A percentile compares a stretch with the other conserved stretches of the same genome.
These are phyloP conservation scores for Myrmecobius fasciatus DNA, from an alignment of 2,113 vertebrate species.

Conservation along the genomic window DNA sequence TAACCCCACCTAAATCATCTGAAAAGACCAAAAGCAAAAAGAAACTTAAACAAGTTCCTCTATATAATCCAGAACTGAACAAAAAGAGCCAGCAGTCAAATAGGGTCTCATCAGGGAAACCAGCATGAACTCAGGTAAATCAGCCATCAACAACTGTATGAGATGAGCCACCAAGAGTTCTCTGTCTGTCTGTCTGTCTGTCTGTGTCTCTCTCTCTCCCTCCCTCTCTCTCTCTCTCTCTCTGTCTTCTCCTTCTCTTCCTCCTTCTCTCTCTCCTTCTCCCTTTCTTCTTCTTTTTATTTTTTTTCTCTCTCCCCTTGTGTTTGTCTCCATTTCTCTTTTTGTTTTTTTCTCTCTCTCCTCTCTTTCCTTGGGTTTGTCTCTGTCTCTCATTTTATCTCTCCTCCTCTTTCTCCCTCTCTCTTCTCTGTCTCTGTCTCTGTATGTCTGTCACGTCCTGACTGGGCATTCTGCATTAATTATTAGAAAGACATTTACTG, in stretches of 20 bases:
- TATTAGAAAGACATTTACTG: background rate
- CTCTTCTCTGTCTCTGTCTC: too few relatives aligned
- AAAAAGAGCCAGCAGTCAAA: background rate
- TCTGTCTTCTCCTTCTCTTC: fast-evolving
- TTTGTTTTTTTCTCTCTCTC: background rate
- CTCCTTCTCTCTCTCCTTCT: too few relatives aligned
- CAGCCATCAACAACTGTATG: background rate
- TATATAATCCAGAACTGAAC: too few relatives aligned
- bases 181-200: too few relatives aligned
- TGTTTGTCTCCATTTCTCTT: too few relatives aligned
- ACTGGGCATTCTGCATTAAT: background rate
- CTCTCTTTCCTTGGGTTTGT: too few relatives aligned
- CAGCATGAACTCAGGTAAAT: background rate
- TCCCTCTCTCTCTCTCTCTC: too few relatives aligned
- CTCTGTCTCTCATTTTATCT: background rate
- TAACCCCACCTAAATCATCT: background rate
- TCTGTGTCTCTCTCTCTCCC: background rate
- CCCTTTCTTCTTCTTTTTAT: too few relatives aligned
- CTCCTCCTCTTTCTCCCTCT: too few relatives aligned
- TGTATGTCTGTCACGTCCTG: background rate
- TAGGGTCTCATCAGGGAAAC: background rate
- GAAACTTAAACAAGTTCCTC: background rate
- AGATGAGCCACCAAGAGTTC: background rate
- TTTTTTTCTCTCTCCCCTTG: too few relatives aligned
- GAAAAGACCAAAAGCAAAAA: background rate